phyloP scores from a whole-genome alignment of 2,113 vertebrate species.

The Pseudolaguvia tuberculata region DNA sequence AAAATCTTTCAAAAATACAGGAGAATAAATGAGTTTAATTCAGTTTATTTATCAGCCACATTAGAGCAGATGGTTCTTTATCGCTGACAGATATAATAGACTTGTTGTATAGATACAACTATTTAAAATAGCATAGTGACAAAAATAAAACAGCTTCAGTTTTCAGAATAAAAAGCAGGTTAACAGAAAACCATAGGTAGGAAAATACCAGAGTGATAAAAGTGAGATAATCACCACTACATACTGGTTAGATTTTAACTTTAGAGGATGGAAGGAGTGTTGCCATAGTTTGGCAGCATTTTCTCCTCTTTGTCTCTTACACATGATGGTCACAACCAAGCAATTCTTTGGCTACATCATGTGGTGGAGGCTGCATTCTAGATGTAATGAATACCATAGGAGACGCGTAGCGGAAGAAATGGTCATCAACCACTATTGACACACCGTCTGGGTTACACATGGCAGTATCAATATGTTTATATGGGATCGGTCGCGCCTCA shows the following conservation, averaged over 20 bases:
- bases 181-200: slow-evolving; percentile 31
- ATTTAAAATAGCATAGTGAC: too few species aligned
- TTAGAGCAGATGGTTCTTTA: slow-evolving; percentile 5
- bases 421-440: slow-evolving; percentile 63
- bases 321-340: slow-evolving; percentile 69
- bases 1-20: background rate
- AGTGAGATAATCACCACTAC: background rate
- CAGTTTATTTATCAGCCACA: slow-evolving; percentile 38
- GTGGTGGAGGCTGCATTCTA: slow-evolving; percentile 51
- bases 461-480: slow-evolving; percentile 65
- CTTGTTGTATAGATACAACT: too few species aligned
- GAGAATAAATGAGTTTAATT: background rate
- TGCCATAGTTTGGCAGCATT: background rate
- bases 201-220: slow-evolving; percentile 6
- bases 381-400: slow-evolving; percentile 36
- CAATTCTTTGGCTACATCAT: slow-evolving; percentile 55
- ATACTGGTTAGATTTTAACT: slow-evolving; percentile 8
- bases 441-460: slow-evolving; percentile 63
- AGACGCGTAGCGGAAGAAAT: slow-evolving; percentile 64
- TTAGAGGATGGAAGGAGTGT: background rate
- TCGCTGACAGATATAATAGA: background rate
- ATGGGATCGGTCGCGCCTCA: slow-evolving; percentile 47
- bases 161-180: too few species aligned
- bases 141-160: too few species aligned
- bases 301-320: background rate